Evolutionary conservation across 2,113 vertebrate genomes (phyloP), one percentile per base, ranked within the genome.

Genomic region (Stomatorhinus ivindoensis): DNA sequence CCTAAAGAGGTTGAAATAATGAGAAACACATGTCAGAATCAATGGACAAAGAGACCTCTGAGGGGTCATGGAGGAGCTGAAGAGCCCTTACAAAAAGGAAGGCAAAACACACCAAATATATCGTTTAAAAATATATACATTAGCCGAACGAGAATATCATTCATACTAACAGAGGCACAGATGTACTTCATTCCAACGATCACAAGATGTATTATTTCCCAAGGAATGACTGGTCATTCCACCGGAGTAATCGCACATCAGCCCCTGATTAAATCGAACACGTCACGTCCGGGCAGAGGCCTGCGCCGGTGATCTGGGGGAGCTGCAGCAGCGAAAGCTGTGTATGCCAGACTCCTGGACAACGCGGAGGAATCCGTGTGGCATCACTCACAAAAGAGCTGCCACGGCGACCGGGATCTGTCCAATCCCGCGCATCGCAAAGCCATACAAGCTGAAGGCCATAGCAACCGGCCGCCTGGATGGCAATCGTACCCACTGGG

Each of bases 201-300:
- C 21, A 42, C 42, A 61, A 46, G 35, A 58, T 55, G 21, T 87
- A 10, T 42, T 44, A 21, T 24, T 65, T 55, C 31, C 13, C 2
- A 5, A 5, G 8, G 39, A 87, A 42, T 46, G 51, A 39, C 35
- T 61, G 53, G 35, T 76, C 58, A 53, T 35, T 51, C 3, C 89
- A 31, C 15, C 10, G 35, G 3, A 73, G 42, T 73, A 42, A 10
- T 76, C 44, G 19, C 58, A n/a, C 44, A n/a, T 42, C 42, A 55
- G 44, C 42, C 51, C 35, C 44, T 27, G 46, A 87, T 76, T 73
- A 87, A 42, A 76, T 35, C 50, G 27, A 48, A 90, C 86, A 90
- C 61, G 50, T 91, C 90, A 91, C 90, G 85, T 92, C 91, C 91
- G 92, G 61, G 92, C 91, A 85, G 89, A 93, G 91, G 87, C 84